Evolutionary conservation across 2,797 vertebrate genomes (phyloP).

Genomic region (Tauraco hartlaubi): DNA sequence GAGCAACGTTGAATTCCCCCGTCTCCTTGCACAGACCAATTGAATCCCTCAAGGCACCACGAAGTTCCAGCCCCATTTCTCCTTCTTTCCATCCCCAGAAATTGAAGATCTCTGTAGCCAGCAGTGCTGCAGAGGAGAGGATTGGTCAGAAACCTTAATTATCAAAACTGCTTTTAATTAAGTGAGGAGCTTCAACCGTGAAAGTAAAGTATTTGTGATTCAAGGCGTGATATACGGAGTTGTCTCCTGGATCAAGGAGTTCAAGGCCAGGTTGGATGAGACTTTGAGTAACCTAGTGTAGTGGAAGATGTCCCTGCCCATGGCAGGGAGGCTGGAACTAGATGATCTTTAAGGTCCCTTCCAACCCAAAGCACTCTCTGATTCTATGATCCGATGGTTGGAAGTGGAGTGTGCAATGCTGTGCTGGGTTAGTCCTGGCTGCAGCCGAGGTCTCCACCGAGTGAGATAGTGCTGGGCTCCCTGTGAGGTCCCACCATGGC

Average conservation of each 20-base stretch:
- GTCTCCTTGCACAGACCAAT: not conserved
- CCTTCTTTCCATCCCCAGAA: not conserved
- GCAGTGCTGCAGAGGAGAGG: not conserved
- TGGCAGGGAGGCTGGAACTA: too few species aligned
- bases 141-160: not conserved
- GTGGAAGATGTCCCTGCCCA: too few species aligned
- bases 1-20: not conserved
- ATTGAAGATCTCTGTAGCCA: not conserved
- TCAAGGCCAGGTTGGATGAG: too few species aligned
- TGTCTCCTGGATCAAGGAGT: not conserved
- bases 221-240: rapidly evolving
- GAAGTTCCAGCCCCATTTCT: not conserved
- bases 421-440: not conserved
- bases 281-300: too few species aligned
- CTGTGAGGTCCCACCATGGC: rapidly evolving
- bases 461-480: not conserved
- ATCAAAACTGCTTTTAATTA: not conserved
- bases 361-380: too few species aligned
- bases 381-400: not conserved
- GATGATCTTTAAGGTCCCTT: too few species aligned
- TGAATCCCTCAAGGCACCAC: not conserved
- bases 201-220: not conserved
- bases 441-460: rapidly evolving
- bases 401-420: not conserved
- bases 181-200: not conserved